phyloP scores from a whole-genome alignment of 2,113 vertebrate species.

The Pelecanoides urinatrix region DNA sequence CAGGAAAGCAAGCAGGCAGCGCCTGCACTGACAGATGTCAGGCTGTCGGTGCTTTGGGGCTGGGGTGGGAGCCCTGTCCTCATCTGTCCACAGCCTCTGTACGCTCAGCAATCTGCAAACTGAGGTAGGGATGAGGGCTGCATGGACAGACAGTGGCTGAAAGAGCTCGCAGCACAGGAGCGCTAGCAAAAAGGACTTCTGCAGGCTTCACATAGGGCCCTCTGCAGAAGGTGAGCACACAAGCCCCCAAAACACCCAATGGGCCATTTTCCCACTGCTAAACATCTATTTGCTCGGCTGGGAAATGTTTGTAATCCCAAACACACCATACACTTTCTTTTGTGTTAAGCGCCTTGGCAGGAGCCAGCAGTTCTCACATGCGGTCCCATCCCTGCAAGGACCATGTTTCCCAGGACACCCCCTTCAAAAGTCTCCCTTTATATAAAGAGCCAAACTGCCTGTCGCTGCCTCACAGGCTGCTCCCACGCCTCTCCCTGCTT shows the following conservation, averaged over 20 bases:
- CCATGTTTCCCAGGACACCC: neutral
- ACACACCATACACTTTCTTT: neutral
- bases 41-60: rapidly evolving
- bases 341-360: neutral
- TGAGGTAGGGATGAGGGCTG: neutral
- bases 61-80: neutral
- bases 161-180: neutral
- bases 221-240: neutral
- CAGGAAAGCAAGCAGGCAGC: neutral
- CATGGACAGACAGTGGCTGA: neutral
- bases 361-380: neutral
- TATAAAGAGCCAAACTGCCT: neutral
- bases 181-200: neutral
- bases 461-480: neutral
- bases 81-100: neutral
- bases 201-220: neutral
- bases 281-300: neutral
- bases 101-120: neutral
- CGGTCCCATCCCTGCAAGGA: neutral
- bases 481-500: neutral
- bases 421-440: neutral
- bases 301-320: neutral
- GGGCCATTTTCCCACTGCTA: neutral
- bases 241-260: neutral
- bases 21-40: neutral